These are phyloP conservation scores for Melanotaenia nigrans DNA, from an alignment of 2,797 vertebrate genomes.

Conservation along the genomic window DNA sequence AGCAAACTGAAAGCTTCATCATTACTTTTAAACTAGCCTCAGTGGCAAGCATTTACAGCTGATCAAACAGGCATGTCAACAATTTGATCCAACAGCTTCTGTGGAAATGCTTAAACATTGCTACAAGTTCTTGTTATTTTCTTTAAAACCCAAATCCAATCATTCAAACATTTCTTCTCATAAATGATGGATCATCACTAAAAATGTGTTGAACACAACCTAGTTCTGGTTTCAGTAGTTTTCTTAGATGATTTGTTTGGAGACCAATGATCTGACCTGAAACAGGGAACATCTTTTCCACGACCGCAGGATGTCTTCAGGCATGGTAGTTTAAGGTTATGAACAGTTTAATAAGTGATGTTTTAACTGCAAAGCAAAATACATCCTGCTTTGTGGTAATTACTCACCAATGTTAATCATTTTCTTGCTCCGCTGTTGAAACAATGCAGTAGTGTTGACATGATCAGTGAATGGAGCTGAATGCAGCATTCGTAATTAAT, in stretches of 20 bases:
- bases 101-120: not conserved
- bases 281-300: too few relatives aligned
- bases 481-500: slow-evolving; percentile 39
- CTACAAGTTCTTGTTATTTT: not conserved
- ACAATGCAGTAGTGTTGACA: not conserved
- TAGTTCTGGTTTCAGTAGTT: not conserved
- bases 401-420: slow-evolving; percentile 1
- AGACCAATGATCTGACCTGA: not conserved
- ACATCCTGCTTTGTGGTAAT: not conserved
- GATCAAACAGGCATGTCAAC: not conserved
- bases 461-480: slow-evolving; percentile 12
- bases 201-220: not conserved
- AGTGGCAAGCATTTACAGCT: not conserved
- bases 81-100: not conserved
- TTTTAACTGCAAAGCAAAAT: not conserved
- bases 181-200: not conserved
- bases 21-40: not conserved
- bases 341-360: not conserved
- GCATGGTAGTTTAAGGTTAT: not conserved
- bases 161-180: not conserved
- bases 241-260: not conserved
- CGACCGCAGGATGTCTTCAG: too few relatives aligned
- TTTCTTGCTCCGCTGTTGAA: not conserved
- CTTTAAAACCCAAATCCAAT: not conserved
- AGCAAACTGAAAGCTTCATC: not conserved